Percentiles rank a stretch among this genome's conserved stretches.
phyloP scores from a whole-genome alignment of 2,113 vertebrate species.

The Corydoras sp. region DNA sequence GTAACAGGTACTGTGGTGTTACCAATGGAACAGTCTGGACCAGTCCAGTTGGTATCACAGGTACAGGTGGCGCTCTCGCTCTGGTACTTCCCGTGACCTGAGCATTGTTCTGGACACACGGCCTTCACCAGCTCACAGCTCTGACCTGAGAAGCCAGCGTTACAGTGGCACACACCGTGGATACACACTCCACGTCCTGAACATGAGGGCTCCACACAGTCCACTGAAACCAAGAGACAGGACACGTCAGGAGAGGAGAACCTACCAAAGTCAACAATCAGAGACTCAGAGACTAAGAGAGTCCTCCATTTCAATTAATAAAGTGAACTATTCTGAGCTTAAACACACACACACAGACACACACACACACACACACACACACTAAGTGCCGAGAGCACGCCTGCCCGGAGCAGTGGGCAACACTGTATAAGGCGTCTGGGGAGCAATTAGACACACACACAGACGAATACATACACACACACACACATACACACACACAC shows the following conservation, averaged over 20 bases:
- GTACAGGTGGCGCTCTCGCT: constrained; percentile 83
- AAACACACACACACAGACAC: too few relatives aligned
- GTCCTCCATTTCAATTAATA: too few relatives aligned
- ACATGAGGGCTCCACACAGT: constrained; percentile 90
- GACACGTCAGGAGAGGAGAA: constrained; percentile 5
- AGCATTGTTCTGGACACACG: constrained; percentile 94
- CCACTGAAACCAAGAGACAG: constrained; percentile 63
- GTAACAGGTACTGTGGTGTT: constrained; percentile 19
- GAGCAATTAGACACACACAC: too few relatives aligned
- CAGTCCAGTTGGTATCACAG: constrained; percentile 92
- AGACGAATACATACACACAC: too few relatives aligned
- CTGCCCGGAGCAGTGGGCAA: too few relatives aligned
- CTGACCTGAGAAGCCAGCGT: constrained; percentile 85
- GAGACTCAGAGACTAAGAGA: too few relatives aligned
- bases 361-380: too few relatives aligned
- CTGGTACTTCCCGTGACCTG: constrained; percentile 88
- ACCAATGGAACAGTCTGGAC: constrained; percentile 92
- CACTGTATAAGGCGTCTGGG: too few relatives aligned
- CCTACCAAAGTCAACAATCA: too few relatives aligned
- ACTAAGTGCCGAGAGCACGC: too few relatives aligned
- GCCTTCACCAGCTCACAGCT: constrained; percentile 92
- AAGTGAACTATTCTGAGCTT: too few relatives aligned
- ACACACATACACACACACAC: too few relatives aligned
- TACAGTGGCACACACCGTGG: constrained; percentile 92
- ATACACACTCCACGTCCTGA: constrained; percentile 87